phyloP scores from a whole-genome alignment of 2,888 invertebrate species.

The Volucella zonaria region DNA sequence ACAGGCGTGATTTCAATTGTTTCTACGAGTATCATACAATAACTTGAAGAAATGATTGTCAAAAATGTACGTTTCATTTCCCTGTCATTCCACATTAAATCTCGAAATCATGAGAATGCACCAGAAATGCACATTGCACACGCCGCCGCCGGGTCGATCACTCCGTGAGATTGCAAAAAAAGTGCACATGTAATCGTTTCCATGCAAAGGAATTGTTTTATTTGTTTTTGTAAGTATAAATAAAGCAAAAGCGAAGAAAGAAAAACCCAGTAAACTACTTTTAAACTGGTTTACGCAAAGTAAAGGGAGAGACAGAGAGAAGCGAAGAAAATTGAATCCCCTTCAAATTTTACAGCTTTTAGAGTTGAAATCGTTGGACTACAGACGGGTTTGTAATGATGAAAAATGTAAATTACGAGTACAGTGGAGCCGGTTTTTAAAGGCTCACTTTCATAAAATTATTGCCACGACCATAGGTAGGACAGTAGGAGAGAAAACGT shows the following conservation, averaged over 20 bases:
- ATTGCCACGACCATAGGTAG: background rate
- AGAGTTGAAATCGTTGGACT: conserved; percentile 1
- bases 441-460: background rate
- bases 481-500: no score
- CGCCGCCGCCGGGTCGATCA: no score
- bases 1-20: no score
- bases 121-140: no score
- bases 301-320: background rate
- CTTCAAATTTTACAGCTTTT: conserved; percentile 44
- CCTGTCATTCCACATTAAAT: no score
- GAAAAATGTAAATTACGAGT: background rate
- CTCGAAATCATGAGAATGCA: no score
- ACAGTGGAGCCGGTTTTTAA: background rate
- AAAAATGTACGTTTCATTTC: no score
- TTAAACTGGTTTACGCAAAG: conserved; percentile 20
- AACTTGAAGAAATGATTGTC: no score
- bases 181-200: background rate
- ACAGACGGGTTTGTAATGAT: conserved; percentile 22
- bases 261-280: conserved; percentile 53
- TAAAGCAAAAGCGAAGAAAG: conserved; percentile 25
- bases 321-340: conserved; percentile 20
- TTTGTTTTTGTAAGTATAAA: background rate
- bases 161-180: no score
- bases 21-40: no score
- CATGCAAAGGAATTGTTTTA: background rate